phyloP scores from a whole-genome alignment of 2,113 vertebrate genomes.

The Catharus fuscescens region DNA sequence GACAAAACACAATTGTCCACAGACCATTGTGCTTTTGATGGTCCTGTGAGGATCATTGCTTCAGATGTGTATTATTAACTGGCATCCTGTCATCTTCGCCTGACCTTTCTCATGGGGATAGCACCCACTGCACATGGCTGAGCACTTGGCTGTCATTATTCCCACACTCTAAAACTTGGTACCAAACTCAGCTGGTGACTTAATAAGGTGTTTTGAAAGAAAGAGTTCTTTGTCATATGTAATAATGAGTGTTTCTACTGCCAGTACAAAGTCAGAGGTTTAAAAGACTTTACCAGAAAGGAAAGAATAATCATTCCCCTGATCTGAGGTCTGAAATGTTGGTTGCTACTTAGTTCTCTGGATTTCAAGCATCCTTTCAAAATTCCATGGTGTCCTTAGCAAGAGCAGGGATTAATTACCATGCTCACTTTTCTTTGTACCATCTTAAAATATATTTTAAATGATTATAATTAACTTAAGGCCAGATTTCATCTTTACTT shows the following conservation, averaged over 20 bases:
- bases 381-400: neutral
- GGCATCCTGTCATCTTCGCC: neutral
- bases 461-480: neutral
- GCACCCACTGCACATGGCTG: neutral
- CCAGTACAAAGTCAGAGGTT: neutral
- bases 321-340: neutral
- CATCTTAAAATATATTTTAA: neutral
- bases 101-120: neutral
- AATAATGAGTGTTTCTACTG: conserved; percentile 18
- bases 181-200: neutral
- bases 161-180: neutral
- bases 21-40: neutral
- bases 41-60: neutral
- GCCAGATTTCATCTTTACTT: neutral
- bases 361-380: neutral
- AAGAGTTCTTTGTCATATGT: neutral
- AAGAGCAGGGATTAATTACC: neutral
- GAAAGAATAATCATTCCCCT: neutral
- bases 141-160: neutral
- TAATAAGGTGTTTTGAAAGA: neutral
- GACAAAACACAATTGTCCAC: neutral
- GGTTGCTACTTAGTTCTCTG: neutral
- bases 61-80: neutral
- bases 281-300: neutral
- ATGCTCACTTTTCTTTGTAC: neutral